A percentile compares a stretch with the other conserved stretches of the same genome.
Conservation (phyloP, 1,140 invertebrate species). For the Cherax quadricarinatus region DNA sequence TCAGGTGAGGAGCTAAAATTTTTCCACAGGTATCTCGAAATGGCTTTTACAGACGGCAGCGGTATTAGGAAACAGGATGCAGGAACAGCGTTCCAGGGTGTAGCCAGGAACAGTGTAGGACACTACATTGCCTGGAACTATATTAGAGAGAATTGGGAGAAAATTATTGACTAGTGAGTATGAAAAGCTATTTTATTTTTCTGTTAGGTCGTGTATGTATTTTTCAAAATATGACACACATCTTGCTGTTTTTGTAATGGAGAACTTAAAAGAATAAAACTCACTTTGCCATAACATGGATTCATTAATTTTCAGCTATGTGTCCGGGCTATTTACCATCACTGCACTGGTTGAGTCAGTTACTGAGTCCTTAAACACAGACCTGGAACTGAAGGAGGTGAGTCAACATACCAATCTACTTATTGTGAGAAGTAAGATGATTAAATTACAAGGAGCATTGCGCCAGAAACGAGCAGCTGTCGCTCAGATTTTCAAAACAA, state of each 20-base stretch:
- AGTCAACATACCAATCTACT: background rate
- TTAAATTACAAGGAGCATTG: too few species aligned
- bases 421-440: too few species aligned
- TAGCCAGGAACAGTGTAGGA: constrained; percentile 79
- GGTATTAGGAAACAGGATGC: constrained; percentile 86
- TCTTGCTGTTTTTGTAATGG: too few species aligned
- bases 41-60: constrained; percentile 26
- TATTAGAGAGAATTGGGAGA: constrained; percentile 84
- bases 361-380: background rate
- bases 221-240: too few species aligned
- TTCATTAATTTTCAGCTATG: background rate
- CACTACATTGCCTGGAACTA: constrained; percentile 84
- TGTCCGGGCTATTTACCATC: background rate
- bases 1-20: too few species aligned
- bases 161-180: constrained; percentile 46
- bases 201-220: too few species aligned
- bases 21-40: constrained; percentile 33
- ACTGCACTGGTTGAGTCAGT: background rate
- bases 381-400: constrained; percentile 11
- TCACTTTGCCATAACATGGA: too few species aligned
- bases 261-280: too few species aligned
- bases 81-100: constrained; percentile 80
- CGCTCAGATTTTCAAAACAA: too few species aligned
- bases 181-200: background rate
- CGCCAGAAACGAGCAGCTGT: too few species aligned